Evolutionary conservation across 2,888 invertebrate species (phyloP), one percentile per base, ranked within the genome.

Genomic region (Patella ulyssiponensis): DNA sequence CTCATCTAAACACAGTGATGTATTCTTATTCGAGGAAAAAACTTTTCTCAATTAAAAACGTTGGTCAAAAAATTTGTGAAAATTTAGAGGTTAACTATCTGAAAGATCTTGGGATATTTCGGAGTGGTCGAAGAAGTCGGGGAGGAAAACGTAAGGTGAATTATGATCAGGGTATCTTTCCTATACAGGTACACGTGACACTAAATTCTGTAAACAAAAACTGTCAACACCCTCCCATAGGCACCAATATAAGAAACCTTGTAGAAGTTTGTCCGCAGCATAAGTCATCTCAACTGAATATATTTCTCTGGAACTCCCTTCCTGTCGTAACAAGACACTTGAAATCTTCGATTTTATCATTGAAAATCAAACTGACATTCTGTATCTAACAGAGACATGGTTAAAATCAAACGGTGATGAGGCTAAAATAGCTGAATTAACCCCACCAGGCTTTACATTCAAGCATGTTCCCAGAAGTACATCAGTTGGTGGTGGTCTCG

Each of bases 351-450:
- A 71, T 71, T 27, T 27, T 11, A 71, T 71, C 52, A 33, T 71
- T 71, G 71, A 71, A 27, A 12, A 71, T n/a, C 23, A 71, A 14
- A 51, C 33, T 20, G 71, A 71, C 71, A 71, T 71, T 71, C 17
- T 71, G 12, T 71, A 33, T 44, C 1, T 71, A 20, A 71, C 71
- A 20, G 71, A 71, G 17, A 33, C 71, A 11, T 71, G 71, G 71
- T 52, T 33, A n/a, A 5, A 52, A 71, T n/a, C 23, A 33, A 44
- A 33, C 11, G 71, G 71, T 71, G 71, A 71, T 9, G 71, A 71
- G 51, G n/a, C 27, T 20, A 51, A 51, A 52, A 71, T 33, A n/a
- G 52, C 71, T n/a, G 71, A 71, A 33, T 11, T 27, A 7, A 71
- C 71, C 12, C 71, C 71, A 12, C 51, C 51, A 11, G 71, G 71